phyloP scores from a whole-genome alignment of 2,113 vertebrate species.

The Passer montanus region DNA sequence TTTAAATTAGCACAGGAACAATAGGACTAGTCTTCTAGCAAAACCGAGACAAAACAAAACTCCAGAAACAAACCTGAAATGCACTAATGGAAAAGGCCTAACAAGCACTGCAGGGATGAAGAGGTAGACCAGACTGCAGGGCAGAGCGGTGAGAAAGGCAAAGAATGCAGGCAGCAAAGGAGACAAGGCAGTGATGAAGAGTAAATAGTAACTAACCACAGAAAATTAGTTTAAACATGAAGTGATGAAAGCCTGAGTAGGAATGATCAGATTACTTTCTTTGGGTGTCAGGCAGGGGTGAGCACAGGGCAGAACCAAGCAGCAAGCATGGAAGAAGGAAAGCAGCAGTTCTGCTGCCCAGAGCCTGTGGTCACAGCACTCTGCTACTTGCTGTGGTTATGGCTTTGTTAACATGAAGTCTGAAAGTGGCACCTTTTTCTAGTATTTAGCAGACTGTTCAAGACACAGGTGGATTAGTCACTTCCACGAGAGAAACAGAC shows the following conservation, averaged over 20 bases:
- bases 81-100: background rate
- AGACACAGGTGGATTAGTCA: background rate
- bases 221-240: background rate
- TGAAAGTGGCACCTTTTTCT: background rate
- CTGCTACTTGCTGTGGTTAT: background rate
- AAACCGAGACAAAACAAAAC: background rate
- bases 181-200: background rate
- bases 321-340: fast-evolving
- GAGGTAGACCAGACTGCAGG: fast-evolving
- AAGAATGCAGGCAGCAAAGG: background rate
- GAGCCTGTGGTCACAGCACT: fast-evolving
- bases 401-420: background rate
- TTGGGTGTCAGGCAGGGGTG: background rate
- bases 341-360: background rate
- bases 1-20: background rate
- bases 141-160: background rate
- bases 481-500: background rate
- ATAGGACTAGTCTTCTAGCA: background rate
- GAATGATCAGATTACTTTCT: background rate
- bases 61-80: background rate
- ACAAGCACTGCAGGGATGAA: background rate
- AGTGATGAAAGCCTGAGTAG: background rate
- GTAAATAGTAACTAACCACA: background rate
- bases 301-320: background rate
- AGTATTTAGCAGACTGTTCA: background rate